phyloP scores from a whole-genome alignment of 2,888 invertebrate genomes.

The Halocaridina rubra region DNA sequence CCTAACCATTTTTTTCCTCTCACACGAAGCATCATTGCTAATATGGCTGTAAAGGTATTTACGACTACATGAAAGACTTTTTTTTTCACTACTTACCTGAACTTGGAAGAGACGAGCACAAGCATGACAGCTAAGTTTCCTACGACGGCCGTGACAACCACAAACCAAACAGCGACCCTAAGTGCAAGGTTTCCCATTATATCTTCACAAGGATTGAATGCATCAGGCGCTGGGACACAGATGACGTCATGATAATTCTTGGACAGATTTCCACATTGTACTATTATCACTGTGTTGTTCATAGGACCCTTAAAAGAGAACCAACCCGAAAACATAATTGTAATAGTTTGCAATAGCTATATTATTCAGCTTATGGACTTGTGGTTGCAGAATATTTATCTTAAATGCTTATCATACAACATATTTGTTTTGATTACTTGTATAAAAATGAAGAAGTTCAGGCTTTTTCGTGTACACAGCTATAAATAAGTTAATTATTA shows the following conservation, averaged over 20 bases:
- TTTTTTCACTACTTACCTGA: constrained; percentile 64
- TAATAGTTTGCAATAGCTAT: too few species aligned
- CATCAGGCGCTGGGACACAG: constrained; percentile 82
- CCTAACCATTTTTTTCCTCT: too few species aligned
- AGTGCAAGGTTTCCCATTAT: constrained; percentile 79
- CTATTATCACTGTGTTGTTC: constrained; percentile 70
- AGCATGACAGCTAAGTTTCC: constrained; percentile 86
- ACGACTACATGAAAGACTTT: too few species aligned
- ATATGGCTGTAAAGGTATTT: too few species aligned
- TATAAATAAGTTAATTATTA: not conserved
- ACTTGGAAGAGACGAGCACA: constrained; percentile 76
- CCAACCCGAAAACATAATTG: too few species aligned
- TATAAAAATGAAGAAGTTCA: too few species aligned
- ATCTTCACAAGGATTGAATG: constrained; percentile 89
- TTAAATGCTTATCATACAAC: too few species aligned
- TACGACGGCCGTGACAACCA: constrained; percentile 82
- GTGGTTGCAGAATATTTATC: too few species aligned
- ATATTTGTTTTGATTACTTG: too few species aligned
- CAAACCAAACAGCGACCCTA: constrained; percentile 85
- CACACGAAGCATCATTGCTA: too few species aligned
- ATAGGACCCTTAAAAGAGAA: constrained; percentile 65
- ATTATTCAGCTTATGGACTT: too few species aligned
- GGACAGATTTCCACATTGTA: constrained; percentile 71
- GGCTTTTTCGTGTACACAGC: too few species aligned
- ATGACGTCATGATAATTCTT: constrained; percentile 68